Conservation (phyloP, 1,140 invertebrate genomes). For the Eubasilissa regina region DNA sequence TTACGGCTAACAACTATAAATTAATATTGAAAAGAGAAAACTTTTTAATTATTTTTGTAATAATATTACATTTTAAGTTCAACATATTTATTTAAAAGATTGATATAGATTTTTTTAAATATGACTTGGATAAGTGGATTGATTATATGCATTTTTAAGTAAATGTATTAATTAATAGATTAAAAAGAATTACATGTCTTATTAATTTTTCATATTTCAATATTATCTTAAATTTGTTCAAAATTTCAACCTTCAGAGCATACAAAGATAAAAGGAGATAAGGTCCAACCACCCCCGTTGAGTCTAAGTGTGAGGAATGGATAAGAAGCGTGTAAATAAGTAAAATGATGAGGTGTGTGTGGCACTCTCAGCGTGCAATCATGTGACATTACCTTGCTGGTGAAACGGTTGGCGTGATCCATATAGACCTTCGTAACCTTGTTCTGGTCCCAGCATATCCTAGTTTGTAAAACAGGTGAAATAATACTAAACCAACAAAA, state of each 20-base stretch:
- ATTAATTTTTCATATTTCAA: too few species aligned
- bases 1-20: neutral
- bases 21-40: too few species aligned
- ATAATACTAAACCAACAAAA: slow-evolving; percentile 71
- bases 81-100: too few species aligned
- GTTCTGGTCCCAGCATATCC: slow-evolving; percentile 94
- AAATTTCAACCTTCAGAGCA: slow-evolving; percentile 15
- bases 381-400: slow-evolving; percentile 82
- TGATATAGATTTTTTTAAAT: too few species aligned
- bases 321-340: slow-evolving; percentile 30
- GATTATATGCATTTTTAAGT: too few species aligned
- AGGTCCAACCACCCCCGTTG: slow-evolving; percentile 3
- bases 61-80: too few species aligned
- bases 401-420: slow-evolving; percentile 81
- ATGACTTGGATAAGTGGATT: too few species aligned
- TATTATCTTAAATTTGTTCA: neutral
- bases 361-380: slow-evolving; percentile 40
- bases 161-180: too few species aligned
- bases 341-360: slow-evolving; percentile 1
- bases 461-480: slow-evolving; percentile 75
- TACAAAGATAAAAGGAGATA: neutral
- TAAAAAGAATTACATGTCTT: too few species aligned
- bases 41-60: too few species aligned
- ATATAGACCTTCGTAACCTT: slow-evolving; percentile 93
- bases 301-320: slow-evolving; percentile 11